Base-by-base conservation (phyloP, 1,140 invertebrate genomes). In the Coboldia fuscipes region DNA sequence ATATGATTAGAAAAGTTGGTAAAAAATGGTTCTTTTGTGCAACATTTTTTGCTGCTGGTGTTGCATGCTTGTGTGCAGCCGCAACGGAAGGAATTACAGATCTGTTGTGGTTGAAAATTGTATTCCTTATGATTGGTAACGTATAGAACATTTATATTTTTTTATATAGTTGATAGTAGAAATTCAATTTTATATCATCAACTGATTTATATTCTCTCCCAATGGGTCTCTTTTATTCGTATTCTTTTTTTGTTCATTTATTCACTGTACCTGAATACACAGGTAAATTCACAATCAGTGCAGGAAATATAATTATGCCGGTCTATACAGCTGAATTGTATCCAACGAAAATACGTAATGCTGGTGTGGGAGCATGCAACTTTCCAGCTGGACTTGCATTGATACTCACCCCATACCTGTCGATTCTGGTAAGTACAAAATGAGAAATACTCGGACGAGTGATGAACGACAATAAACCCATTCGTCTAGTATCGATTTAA, bases 271-370 rank as follows among this genome's bases (percentile, higher is more conserved):
- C 16, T 35, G 3, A 17, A 15, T 34, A 32, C 21, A 39, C 49
- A 32, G 62, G 57, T 19, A 75, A 75, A 52, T 74, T 76, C 42
- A 65, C 70, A 3, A 70, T 75, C 18, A 69, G 69, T 23, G 63
- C 68, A 2, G 69, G 70, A 2, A 76, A 78, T 42, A 73, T 72
- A 39, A 68, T 76, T 36, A 59, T 76, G 55, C 73, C 73, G 0
- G 72, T 76, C 8, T 78, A 69, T 42, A 76, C 73, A 2, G 73
- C 73, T 2, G 74, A 78, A 50, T 49, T 77, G 4, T 78, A 75
- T 55, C 74, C 74, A 2, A 78, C 74, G 2, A 58, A 71, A 27
- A 69, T 78, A 40, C 62, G 74, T 34, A 78, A 78, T 45, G 57
- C 76, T 26, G 74, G 74, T 8, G 72, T 77, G 7, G 74, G 74